These are phyloP conservation scores for Philaethria dido DNA, from an alignment of 2,888 invertebrate species.

Conservation along the genomic window DNA sequence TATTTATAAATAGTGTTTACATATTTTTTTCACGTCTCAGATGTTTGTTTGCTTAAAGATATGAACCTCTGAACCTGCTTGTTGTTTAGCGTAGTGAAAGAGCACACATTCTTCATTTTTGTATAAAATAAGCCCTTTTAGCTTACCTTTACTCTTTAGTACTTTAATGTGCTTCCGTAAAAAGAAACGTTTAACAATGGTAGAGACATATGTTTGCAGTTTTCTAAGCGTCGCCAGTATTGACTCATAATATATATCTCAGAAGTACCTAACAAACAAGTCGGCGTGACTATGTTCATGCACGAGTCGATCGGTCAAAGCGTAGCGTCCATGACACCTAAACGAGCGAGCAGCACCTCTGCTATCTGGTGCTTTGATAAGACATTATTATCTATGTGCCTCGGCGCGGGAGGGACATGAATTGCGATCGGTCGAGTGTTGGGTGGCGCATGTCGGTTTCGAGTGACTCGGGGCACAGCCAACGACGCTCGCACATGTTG, in stretches of 20 bases:
- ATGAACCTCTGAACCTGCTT: background rate
- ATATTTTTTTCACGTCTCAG: background rate
- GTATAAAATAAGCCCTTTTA: too few relatives aligned
- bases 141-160: background rate
- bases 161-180: background rate
- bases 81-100: background rate
- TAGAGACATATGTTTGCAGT: constrained; percentile 44
- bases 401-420: constrained; percentile 64
- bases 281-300: constrained; percentile 62
- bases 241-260: constrained; percentile 64
- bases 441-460: constrained; percentile 57
- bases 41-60: too few relatives aligned
- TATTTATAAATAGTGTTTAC: background rate
- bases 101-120: too few relatives aligned
- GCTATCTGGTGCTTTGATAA: constrained; percentile 81
- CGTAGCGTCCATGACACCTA: constrained; percentile 78
- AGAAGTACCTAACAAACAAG: constrained; percentile 63
- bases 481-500: constrained; percentile 73
- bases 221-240: constrained; percentile 54
- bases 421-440: constrained; percentile 60
- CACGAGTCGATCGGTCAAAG: constrained; percentile 61
- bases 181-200: constrained; percentile 9
- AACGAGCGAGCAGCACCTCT: constrained; percentile 79
- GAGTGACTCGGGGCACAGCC: constrained; percentile 54
- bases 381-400: constrained; percentile 72